These are phyloP conservation scores for Thysanoteuthis rhombus DNA, from an alignment of 2,888 invertebrate species.

Conservation along the genomic window DNA sequence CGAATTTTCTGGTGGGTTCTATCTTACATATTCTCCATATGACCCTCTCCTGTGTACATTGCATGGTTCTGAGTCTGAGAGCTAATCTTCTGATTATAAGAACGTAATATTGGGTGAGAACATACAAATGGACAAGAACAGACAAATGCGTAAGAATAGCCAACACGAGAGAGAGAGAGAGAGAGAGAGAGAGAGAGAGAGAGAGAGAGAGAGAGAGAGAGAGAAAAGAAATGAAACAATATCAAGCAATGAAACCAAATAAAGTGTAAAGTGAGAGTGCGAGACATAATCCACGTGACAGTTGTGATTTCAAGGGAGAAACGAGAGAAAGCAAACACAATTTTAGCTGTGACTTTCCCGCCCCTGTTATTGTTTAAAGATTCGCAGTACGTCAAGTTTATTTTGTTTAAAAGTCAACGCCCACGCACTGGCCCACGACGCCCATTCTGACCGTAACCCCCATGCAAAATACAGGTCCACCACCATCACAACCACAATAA, in stretches of 20 bases:
- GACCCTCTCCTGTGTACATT: too few species aligned
- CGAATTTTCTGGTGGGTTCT: too few species aligned
- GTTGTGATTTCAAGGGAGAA: not conserved
- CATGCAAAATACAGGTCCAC: not conserved
- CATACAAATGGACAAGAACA: too few species aligned
- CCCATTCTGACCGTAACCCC: not conserved
- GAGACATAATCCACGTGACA: not conserved
- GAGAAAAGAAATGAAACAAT: not conserved
- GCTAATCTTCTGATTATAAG: too few species aligned
- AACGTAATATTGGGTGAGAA: too few species aligned
- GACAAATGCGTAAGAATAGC: not conserved
- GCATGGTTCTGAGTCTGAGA: too few species aligned
- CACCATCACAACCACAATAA: not conserved
- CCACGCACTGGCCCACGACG: not conserved
- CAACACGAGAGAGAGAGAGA: not conserved
- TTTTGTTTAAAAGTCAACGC: not conserved
- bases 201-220: not conserved
- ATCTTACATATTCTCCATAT: too few species aligned
- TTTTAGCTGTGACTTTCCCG: not conserved
- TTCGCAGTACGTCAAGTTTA: not conserved
- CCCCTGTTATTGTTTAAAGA: not conserved
- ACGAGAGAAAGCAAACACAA: too few species aligned
- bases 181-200: not conserved
- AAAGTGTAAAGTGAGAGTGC: not conserved
- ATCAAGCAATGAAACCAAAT: not conserved